Conservation (phyloP, 92 coral and sea anemone genomes). For the Zoanthus solanderi region DNA sequence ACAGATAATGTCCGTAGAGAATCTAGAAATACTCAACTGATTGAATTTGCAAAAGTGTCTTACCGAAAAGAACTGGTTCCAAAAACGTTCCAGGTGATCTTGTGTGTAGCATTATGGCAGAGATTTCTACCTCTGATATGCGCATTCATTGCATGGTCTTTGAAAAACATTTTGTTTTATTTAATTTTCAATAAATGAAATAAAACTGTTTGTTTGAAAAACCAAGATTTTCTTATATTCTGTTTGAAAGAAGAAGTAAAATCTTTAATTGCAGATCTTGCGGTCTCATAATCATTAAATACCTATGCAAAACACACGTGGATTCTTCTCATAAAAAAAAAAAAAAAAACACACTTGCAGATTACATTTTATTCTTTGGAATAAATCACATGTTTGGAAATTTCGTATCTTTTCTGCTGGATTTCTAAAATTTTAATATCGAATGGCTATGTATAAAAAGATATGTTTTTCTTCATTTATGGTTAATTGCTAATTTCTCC, state of each 20-base stretch:
- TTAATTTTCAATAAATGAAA: not conserved
- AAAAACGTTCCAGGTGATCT: no score
- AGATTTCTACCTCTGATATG: not conserved
- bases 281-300: not conserved
- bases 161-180: not conserved
- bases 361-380: not conserved
- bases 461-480: not conserved
- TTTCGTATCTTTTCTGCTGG: not conserved
- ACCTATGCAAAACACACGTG: conserved; percentile 12
- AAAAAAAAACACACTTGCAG: not conserved
- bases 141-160: not conserved
- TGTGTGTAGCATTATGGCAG: no score
- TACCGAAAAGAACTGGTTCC: no score
- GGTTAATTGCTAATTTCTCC: not conserved
- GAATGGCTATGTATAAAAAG: not conserved
- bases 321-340: not conserved
- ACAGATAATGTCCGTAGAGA: not conserved
- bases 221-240: not conserved
- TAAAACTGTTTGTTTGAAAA: not conserved
- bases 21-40: not conserved
- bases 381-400: not conserved
- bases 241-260: not conserved
- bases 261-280: not conserved
- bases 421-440: not conserved
- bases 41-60: not conserved